Evolutionary conservation across 2,888 invertebrate genomes (phyloP).

Genomic region (Macrosiphum euphorbiae): DNA sequence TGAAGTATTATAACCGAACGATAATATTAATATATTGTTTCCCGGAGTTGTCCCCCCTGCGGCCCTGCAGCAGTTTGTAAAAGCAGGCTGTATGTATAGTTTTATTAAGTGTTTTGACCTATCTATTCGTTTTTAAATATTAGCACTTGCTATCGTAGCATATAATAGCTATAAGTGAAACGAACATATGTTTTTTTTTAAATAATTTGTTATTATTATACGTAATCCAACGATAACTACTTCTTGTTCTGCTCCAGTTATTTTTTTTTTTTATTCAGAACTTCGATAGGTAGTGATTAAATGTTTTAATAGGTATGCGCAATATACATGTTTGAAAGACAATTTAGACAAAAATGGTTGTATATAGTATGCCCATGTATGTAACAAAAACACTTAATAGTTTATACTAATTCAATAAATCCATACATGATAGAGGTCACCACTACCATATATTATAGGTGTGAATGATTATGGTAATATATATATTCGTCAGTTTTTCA

Average conservation of each 20-base stretch:
- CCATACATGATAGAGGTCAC: not conserved
- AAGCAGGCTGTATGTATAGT: not conserved
- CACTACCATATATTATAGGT: not conserved
- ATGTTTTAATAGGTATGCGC: not conserved
- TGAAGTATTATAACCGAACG: not conserved
- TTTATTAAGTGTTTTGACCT: constrained; percentile 8
- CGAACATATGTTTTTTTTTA: not conserved
- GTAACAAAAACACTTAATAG: not conserved
- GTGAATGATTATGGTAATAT: not conserved
- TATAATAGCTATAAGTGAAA: not conserved
- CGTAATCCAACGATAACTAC: not conserved
- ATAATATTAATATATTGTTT: not conserved
- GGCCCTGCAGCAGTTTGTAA: not conserved
- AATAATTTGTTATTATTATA: not conserved
- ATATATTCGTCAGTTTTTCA: not conserved
- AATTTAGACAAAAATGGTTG: not conserved
- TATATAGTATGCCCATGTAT: not conserved
- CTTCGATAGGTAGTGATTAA: not conserved
- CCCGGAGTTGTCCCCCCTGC: not conserved
- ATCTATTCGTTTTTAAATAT: not conserved
- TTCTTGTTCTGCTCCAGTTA: not conserved
- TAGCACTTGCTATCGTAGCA: not conserved
- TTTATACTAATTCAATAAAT: constrained; percentile 1
- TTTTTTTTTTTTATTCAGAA: not conserved
- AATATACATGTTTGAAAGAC: not conserved